These are phyloP conservation scores for Dolichallabes microphthalmus DNA, from an alignment of 2,113 vertebrate genomes.

Conservation along the genomic window DNA sequence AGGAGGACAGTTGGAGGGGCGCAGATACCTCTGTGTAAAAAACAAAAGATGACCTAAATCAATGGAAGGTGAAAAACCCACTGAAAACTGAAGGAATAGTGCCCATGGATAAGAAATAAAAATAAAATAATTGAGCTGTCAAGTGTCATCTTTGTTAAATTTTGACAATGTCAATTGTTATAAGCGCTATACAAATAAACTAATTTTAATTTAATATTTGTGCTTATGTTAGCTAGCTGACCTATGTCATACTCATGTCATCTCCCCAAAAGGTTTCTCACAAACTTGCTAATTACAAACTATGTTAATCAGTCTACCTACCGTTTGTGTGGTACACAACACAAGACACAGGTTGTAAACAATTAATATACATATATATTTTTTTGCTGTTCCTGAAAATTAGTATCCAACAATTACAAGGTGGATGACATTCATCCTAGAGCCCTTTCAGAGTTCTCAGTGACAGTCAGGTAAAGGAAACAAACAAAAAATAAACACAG, in stretches of 20 bases:
- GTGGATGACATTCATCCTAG: slow-evolving; percentile 65
- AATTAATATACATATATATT: slow-evolving; percentile 53
- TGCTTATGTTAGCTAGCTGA: neutral
- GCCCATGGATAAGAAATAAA: too few relatives aligned
- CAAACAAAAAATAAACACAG: slow-evolving; percentile 22
- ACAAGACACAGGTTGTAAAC: slow-evolving; percentile 48
- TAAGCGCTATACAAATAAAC: too few relatives aligned
- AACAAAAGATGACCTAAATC: too few relatives aligned
- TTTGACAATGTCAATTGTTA: too few relatives aligned
- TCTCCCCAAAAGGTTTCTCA: neutral
- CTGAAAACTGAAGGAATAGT: too few relatives aligned
- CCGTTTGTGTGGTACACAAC: slow-evolving; percentile 22
- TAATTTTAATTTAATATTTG: too few relatives aligned
- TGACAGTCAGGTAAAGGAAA: slow-evolving; percentile 35
- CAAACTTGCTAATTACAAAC: neutral
- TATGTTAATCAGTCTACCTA: neutral
- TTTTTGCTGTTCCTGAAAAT: slow-evolving; percentile 56
- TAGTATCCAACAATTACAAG: slow-evolving; percentile 62
- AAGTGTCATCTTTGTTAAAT: too few relatives aligned
- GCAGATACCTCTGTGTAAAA: too few relatives aligned
- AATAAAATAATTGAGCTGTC: too few relatives aligned
- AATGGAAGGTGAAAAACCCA: too few relatives aligned
- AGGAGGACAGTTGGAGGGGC: too few relatives aligned
- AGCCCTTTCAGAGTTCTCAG: slow-evolving; percentile 66
- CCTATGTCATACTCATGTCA: too few relatives aligned